A percentile compares a stretch with the other conserved stretches of the same genome.
These are phyloP conservation scores for Drosophila demipolita DNA, from an alignment of 2,888 invertebrate genomes.

Conservation along the genomic window DNA sequence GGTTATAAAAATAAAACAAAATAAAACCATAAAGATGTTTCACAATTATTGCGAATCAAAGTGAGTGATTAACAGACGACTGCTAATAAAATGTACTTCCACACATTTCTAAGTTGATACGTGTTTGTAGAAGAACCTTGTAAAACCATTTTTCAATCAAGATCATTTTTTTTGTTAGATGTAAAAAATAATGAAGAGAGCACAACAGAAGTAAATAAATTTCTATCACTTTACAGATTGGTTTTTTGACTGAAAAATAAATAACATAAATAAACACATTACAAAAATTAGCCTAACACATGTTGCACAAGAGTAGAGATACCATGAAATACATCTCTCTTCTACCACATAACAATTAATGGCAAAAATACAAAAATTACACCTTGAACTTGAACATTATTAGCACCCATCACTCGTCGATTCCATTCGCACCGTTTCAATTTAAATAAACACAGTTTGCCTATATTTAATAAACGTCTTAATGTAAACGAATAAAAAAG, in stretches of 20 bases:
- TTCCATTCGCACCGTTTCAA: not conserved
- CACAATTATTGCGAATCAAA: not conserved
- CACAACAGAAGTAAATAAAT: not conserved
- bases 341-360: not conserved
- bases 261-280: not conserved
- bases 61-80: not conserved
- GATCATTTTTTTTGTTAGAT: not conserved
- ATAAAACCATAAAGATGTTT: not conserved
- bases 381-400: not conserved
- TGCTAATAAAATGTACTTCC: not conserved
- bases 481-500: not conserved
- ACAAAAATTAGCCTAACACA: not conserved
- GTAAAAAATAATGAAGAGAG: not conserved
- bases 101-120: not conserved
- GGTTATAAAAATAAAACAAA: not conserved
- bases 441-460: not conserved
- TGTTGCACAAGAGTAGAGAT: not conserved
- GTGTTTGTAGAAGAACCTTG: not conserved
- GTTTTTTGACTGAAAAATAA: not conserved
- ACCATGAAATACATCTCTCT: not conserved
- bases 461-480: not conserved
- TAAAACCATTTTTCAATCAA: not conserved
- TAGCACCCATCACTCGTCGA: not conserved
- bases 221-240: not conserved
- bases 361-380: not conserved